phyloP scores from a whole-genome alignment of 2,797 vertebrate species.

The Propithecus perrieri region DNA sequence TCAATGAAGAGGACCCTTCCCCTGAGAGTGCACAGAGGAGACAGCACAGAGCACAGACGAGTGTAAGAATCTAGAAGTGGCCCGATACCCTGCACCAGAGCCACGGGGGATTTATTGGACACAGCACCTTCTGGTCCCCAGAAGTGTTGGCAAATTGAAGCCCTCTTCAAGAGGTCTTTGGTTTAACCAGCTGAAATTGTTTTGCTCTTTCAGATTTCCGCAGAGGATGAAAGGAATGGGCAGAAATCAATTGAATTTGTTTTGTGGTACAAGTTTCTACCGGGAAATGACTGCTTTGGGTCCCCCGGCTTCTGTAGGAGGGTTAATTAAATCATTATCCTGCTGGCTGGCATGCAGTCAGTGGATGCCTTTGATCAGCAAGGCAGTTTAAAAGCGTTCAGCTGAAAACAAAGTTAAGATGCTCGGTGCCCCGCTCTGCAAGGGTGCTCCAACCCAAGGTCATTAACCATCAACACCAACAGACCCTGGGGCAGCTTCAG shows the following conservation, averaged over 20 bases:
- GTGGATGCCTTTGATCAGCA: conserved; percentile 12
- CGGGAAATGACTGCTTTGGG: neutral
- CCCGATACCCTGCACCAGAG: neutral
- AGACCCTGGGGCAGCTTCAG: neutral
- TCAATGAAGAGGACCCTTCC: conserved; percentile 6
- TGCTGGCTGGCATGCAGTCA: neutral
- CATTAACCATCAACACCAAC: neutral
- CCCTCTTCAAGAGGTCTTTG: neutral
- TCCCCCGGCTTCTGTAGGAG: neutral
- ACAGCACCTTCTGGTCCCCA: neutral
- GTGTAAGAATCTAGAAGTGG: neutral
- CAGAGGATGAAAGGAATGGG: neutral
- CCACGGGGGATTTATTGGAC: neutral
- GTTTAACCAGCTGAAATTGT: conserved; percentile 18
- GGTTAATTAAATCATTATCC: conserved; percentile 26
- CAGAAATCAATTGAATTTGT: conserved; percentile 60
- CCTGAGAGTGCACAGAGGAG: neutral
- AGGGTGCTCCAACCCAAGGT: neutral
- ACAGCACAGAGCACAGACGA: neutral
- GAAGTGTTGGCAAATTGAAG: neutral
- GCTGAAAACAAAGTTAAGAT: neutral
- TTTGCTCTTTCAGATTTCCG: conserved; percentile 30
- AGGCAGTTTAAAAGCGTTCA: neutral
- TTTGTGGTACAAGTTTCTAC: conserved; percentile 55
- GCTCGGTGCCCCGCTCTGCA: neutral